Conservation (phyloP, 2,113 vertebrate genomes). For the Mandrillus leucophaeus region DNA sequence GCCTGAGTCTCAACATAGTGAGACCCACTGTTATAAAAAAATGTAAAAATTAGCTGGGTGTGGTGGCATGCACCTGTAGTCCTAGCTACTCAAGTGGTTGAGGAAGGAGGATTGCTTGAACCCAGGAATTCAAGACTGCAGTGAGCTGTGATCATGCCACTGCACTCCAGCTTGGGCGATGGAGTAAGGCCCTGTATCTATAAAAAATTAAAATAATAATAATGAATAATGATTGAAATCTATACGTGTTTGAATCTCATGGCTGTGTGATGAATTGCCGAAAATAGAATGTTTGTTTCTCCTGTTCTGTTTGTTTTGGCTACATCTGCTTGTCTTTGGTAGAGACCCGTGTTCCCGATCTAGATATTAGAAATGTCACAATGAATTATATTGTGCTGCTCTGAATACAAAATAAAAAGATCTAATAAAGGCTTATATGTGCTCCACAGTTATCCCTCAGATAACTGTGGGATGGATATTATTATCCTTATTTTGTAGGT, state of each 20-base stretch:
- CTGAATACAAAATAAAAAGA: not conserved
- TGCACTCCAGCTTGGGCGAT: too few species aligned
- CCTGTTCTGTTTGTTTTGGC: not conserved
- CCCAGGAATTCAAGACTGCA: too few species aligned
- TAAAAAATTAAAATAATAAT: too few species aligned
- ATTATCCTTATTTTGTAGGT: not conserved
- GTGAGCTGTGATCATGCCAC: too few species aligned
- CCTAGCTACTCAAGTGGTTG: too few species aligned
- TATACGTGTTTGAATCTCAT: not conserved
- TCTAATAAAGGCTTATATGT: not conserved
- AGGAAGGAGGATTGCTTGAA: too few species aligned
- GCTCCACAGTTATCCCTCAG: not conserved
- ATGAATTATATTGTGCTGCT: not conserved
- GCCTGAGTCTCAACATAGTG: too few species aligned
- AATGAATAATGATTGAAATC: not conserved
- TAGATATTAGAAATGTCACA: not conserved
- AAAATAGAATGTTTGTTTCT: not conserved
- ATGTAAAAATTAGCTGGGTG: too few species aligned
- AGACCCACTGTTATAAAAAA: too few species aligned
- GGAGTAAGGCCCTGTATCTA: too few species aligned
- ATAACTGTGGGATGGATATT: not conserved
- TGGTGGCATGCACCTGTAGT: too few species aligned
- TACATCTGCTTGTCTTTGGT: not conserved
- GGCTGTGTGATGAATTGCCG: not conserved
- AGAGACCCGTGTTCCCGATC: not conserved